A percentile compares a stretch with the other conserved stretches of the same genome.
Evolutionary conservation across 1,140 invertebrate genomes (phyloP).

Genomic region (Sitophilus oryzae): DNA sequence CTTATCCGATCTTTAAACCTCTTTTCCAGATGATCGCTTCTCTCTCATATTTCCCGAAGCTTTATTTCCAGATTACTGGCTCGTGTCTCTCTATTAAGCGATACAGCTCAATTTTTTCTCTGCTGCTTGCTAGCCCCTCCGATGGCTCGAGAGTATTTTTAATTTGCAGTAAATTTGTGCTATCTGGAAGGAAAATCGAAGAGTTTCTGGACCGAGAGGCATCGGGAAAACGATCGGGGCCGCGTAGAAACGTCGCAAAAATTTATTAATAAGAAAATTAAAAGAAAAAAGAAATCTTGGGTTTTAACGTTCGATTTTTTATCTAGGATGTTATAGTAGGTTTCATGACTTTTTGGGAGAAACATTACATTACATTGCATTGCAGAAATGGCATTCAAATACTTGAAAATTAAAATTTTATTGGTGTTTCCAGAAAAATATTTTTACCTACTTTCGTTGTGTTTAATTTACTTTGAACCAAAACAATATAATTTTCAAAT

Average conservation of each 20-base stretch:
- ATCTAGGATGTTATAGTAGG: no score
- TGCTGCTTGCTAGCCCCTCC: not conserved
- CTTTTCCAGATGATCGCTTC: constrained; percentile 9
- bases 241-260: not conserved
- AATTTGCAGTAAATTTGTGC: not conserved
- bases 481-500: no score
- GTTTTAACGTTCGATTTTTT: no score
- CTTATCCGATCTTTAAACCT: not conserved
- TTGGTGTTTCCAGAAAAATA: no score
- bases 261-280: not conserved
- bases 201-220: not conserved
- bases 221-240: not conserved
- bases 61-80: not conserved
- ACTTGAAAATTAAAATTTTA: no score
- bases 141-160: constrained; percentile 8
- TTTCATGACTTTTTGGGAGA: no score
- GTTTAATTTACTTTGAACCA: no score
- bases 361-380: no score
- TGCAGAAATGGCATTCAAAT: no score
- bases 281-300: no score
- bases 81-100: not conserved
- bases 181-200: not conserved
- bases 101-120: not conserved
- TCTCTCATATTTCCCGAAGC: not conserved
- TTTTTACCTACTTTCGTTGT: no score